Base-by-base conservation (phyloP, 2,888 invertebrate species). In the Mythimna impura region DNA sequence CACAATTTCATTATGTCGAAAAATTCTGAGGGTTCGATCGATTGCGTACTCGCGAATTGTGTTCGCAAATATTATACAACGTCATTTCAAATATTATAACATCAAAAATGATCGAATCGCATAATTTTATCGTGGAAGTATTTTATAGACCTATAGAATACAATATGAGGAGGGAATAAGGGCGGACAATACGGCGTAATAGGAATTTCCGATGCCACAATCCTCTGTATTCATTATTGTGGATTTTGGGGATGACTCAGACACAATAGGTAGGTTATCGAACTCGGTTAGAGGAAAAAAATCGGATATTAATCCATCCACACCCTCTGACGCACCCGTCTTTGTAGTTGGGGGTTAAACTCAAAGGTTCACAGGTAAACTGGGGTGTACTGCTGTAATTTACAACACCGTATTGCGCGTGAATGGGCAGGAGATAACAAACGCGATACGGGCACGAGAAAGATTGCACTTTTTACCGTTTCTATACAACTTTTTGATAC, bases 211-310 rank as follows among this genome's bases (percentile, higher is more conserved):
- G 86, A 72, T 80, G 76, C 71, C 81, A 80, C 76, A 72, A 72
- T 75, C 75, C 66, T 74, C 69, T 65, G 68, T 74, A 73, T 74
- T 69, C 73, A 78, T 71, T 87, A 68, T 58, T 87, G 90, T 89
- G 87, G 88, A 88, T 87, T 84, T 89, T 82, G 79, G 89, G 86
- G 81, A 88, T 89, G 90, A 90, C 85, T 90, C 89, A 80, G 75
- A 63, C 54, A 81, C 66, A 80, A 70, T 75, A 62, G 89, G 89
- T 87, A 66, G 89, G 89, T 88, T 89, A 86, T 85, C 85, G 89
- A 89, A 89, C 88, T 85, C 79, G 78, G 62, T 47, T 64, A 47
- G 61, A 80, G 81, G 78, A 81, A 86, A 84, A 83, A 86, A 78
- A 72, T 78, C 77, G 79, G 79, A 71, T 64, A 72, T 81, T 79